A percentile compares a stretch with the other conserved stretches of the same genome.
Conservation (phyloP, 2,888 invertebrate genomes). For the Eudasyphora cyanicolor region DNA sequence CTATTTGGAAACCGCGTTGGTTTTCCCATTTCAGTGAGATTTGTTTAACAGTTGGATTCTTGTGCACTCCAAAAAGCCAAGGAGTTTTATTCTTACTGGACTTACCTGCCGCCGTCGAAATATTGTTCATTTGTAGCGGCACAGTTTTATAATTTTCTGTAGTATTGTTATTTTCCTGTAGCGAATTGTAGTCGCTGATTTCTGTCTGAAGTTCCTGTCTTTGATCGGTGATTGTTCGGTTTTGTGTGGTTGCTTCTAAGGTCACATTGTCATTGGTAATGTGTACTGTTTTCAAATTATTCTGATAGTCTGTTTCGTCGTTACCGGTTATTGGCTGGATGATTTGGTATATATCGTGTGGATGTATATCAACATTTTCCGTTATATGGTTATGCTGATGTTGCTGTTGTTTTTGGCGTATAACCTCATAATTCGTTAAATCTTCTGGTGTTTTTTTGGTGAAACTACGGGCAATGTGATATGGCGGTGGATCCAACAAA, state of each 20-base stretch:
- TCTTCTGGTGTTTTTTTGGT: slow-evolving; percentile 84
- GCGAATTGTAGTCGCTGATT: slow-evolving; percentile 35
- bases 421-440: slow-evolving; percentile 76
- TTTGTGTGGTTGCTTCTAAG: not conserved
- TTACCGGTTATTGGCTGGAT: not conserved
- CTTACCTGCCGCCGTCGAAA: slow-evolving; percentile 57
- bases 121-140: slow-evolving; percentile 63
- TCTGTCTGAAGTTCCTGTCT: slow-evolving; percentile 35
- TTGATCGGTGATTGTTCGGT: not conserved
- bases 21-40: slow-evolving; percentile 75
- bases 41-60: slow-evolving; percentile 79
- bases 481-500: slow-evolving; percentile 85
- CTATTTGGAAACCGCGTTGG: slow-evolving; percentile 75
- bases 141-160: slow-evolving; percentile 13
- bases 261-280: not conserved
- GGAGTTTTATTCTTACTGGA: slow-evolving; percentile 70
- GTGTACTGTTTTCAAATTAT: slow-evolving; percentile 66
- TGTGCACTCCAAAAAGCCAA: slow-evolving; percentile 79
- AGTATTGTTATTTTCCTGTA: not conserved
- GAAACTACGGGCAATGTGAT: slow-evolving; percentile 91
- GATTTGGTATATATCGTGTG: slow-evolving; percentile 8
- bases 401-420: slow-evolving; percentile 72
- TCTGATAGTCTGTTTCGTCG: slow-evolving; percentile 70
- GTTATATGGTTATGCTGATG: slow-evolving; percentile 59
- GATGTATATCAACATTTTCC: not conserved